Evolutionary conservation across 1,140 invertebrate species (phyloP).

Genomic region (Heliconius hermathena): DNA sequence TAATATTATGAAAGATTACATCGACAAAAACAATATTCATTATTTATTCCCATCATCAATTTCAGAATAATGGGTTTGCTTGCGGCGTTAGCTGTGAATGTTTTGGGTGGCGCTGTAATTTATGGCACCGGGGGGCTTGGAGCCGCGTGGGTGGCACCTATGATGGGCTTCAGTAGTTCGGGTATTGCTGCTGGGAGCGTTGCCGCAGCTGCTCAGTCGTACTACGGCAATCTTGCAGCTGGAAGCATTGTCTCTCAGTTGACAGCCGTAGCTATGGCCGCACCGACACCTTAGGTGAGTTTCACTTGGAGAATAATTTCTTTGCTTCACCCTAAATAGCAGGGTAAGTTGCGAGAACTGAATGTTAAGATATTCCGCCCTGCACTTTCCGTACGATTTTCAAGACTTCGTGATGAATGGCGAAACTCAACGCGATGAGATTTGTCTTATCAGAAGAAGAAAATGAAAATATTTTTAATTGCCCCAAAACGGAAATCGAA

Average conservation of each 20-base stretch:
- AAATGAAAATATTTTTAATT: too few relatives aligned
- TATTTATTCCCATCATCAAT: background rate
- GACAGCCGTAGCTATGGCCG: slow-evolving; percentile 60
- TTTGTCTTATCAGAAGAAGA: too few relatives aligned
- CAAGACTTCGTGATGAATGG: too few relatives aligned
- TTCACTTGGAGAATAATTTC: background rate
- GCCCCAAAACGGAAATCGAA: too few relatives aligned
- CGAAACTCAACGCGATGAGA: too few relatives aligned
- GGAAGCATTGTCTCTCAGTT: slow-evolving; percentile 65
- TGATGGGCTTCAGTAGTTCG: slow-evolving; percentile 57
- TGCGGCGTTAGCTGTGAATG: slow-evolving; percentile 52
- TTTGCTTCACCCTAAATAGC: too few relatives aligned
- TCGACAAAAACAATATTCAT: background rate
- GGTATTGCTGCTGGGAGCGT: slow-evolving; percentile 60
- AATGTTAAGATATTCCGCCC: too few relatives aligned
- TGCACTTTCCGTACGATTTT: too few relatives aligned
- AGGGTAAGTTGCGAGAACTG: too few relatives aligned
- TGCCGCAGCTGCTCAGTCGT: slow-evolving; percentile 65
- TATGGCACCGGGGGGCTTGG: slow-evolving; percentile 60
- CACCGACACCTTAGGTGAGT: slow-evolving; percentile 60
- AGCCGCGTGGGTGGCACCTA: slow-evolving; percentile 49
- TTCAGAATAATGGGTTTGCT: slow-evolving; percentile 57
- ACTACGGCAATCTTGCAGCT: slow-evolving; percentile 63
- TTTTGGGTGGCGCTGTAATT: slow-evolving; percentile 54
- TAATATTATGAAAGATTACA: background rate